Base-by-base conservation (phyloP, 2,113 vertebrate genomes). In the Channa argus region DNA sequence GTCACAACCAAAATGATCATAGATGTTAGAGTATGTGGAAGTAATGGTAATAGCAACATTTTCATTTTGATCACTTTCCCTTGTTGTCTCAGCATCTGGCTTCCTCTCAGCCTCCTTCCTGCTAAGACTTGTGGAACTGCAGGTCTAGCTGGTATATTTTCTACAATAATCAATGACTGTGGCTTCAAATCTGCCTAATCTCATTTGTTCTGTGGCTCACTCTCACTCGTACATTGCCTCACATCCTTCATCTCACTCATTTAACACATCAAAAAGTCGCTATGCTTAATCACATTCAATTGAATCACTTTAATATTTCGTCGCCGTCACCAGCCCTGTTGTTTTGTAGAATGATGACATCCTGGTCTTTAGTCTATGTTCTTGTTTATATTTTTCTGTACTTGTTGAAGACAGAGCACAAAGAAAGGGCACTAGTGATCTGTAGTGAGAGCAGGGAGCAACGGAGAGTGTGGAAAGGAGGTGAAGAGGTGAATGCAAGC, bases 251-350 rank as follows among this genome's bases (percentile, higher is more conserved):
- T 24, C 24, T 24, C 24, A 24, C 24, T 24, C 24, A 24, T 24
- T 24, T 24, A 24, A 24, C 24, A 24, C 24, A 24, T 24, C 24
- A 24, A 24, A 24, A 24, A 24, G 24, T 24, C 24, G n/a, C 49
- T 43, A 38, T 33, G 69, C 51, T 78, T 71, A 60, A 61, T 73
- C 76, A 73, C 38, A 5, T 45, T 3, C 0, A 72, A 80, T 77
- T 77, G 76, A 77, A 86, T 80, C 55, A 78, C 58, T 77, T 68
- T 63, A 76, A 80, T 86, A 82, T 74, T 67, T 75, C 84, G 70
- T 33, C 3, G 64, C 74, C 77, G 84, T 81, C 82, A 61, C 37
- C 8, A 36, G 9, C 46, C 46, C 79, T 80, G 69, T 80, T 85
- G 50, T 65, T 77, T 36, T 80, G 62, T 7, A 74, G 55, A 71